phyloP scores from a whole-genome alignment of 2,797 vertebrate genomes.

The Argya squamiceps region DNA sequence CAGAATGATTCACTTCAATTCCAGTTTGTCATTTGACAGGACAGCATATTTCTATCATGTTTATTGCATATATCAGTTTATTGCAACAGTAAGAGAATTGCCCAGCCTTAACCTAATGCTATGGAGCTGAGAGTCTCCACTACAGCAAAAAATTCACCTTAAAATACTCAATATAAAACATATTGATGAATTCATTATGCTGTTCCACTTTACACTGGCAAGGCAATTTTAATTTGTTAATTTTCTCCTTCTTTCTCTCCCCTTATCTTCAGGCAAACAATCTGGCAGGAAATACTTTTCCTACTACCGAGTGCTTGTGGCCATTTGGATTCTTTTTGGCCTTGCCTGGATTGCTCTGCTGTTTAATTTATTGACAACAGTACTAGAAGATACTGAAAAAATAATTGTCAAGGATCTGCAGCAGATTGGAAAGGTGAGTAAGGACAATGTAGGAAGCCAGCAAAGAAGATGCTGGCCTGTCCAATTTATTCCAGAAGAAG shows the following conservation, averaged over 20 bases:
- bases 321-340: conserved; percentile 72
- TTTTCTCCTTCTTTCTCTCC: neutral
- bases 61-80: neutral
- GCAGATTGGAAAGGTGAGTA: conserved; percentile 41
- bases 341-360: conserved; percentile 75
- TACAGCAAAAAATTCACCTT: neutral
- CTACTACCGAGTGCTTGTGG: conserved; percentile 51
- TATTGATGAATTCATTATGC: neutral
- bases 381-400: conserved; percentile 70
- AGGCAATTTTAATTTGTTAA: neutral
- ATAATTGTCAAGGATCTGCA: conserved; percentile 66
- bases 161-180: neutral
- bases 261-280: conserved; percentile 51
- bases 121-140: neutral
- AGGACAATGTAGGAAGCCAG: neutral
- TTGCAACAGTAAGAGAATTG: neutral
- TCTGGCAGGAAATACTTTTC: conserved; percentile 38
- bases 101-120: neutral
- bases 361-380: conserved; percentile 70
- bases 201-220: neutral
- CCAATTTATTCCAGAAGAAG: neutral
- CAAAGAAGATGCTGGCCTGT: neutral
- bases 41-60: neutral
- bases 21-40: neutral
- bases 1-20: neutral